Evolutionary conservation across 2,797 vertebrate genomes (phyloP).

Genomic region (Psittacula echo): DNA sequence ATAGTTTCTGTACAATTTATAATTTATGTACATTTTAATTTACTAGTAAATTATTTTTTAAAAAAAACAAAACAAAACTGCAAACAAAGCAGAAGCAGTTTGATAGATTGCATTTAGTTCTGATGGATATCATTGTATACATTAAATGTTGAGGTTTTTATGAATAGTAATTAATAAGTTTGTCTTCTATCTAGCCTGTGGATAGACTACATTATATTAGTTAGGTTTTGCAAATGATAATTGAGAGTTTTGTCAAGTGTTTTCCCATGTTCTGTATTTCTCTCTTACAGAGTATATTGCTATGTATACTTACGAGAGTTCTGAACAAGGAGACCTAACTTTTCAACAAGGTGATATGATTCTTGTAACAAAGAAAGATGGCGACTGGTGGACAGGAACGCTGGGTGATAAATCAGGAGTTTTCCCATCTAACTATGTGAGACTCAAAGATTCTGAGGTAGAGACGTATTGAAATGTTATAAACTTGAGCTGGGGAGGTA

Average conservation of each 20-base stretch:
- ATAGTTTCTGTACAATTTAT: neutral
- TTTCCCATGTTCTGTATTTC: slow-evolving; percentile 44
- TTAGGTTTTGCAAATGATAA: neutral
- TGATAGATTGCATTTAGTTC: neutral
- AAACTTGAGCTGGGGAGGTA: neutral
- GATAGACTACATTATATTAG: neutral
- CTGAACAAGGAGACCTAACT: slow-evolving; percentile 96
- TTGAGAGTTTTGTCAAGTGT: neutral
- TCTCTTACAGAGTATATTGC: slow-evolving; percentile 90
- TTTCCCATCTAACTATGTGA: slow-evolving; percentile 98
- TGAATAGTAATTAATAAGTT: neutral
- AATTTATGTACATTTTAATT: neutral
- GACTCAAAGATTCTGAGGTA: slow-evolving; percentile 91
- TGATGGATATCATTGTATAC: neutral
- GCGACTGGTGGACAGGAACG: slow-evolving; percentile 98
- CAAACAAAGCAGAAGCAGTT: neutral
- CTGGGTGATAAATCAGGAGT: slow-evolving; percentile 92
- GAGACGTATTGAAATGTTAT: slow-evolving; percentile 45
- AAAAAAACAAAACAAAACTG: neutral
- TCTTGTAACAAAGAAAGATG: slow-evolving; percentile 96
- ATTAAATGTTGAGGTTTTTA: neutral
- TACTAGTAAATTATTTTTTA: neutral
- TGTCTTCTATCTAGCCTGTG: neutral
- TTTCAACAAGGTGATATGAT: slow-evolving; percentile 98
- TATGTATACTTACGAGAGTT: slow-evolving; percentile 99